These are phyloP conservation scores for Ceramica pisi DNA, from an alignment of 2,888 invertebrate species.

Conservation along the genomic window DNA sequence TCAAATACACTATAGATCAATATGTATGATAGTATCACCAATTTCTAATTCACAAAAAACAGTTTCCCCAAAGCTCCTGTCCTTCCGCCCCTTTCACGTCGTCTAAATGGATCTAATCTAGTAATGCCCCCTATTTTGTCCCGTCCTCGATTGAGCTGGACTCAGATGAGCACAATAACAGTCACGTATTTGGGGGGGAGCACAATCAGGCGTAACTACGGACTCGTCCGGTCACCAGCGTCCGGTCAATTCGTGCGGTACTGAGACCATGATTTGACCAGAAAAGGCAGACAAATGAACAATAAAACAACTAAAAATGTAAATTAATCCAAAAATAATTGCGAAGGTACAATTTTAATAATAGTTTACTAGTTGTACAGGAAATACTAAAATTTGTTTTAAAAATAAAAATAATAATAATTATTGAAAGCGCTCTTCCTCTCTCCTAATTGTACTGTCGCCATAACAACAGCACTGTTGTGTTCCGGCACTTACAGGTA, in stretches of 20 bases:
- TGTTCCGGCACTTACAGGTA: no score
- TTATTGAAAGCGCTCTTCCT: no score
- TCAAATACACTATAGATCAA: not conserved
- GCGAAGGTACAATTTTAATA: no score
- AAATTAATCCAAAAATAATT: no score
- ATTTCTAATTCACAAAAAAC: not conserved
- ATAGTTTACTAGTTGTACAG: no score
- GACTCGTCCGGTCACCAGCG: slow-evolving; percentile 30
- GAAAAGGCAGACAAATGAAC: no score
- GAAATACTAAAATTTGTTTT: no score
- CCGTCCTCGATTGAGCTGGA: not conserved
- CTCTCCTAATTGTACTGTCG: no score
- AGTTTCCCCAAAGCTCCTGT: not conserved
- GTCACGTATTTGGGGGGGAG: slow-evolving; percentile 35
- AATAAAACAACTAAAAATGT: no score
- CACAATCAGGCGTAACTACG: slow-evolving; percentile 48
- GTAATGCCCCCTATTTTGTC: slow-evolving; percentile 11
- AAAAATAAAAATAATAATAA: no score
- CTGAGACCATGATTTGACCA: slow-evolving; percentile 30
- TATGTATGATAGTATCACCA: no score
- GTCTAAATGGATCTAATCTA: slow-evolving; percentile 26
- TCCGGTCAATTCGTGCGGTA: slow-evolving; percentile 50
- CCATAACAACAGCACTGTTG: no score
- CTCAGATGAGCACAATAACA: slow-evolving; percentile 21
- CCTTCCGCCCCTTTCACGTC: not conserved